Conservation (phyloP, 1,140 invertebrate species). For the Conus ventricosus region DNA sequence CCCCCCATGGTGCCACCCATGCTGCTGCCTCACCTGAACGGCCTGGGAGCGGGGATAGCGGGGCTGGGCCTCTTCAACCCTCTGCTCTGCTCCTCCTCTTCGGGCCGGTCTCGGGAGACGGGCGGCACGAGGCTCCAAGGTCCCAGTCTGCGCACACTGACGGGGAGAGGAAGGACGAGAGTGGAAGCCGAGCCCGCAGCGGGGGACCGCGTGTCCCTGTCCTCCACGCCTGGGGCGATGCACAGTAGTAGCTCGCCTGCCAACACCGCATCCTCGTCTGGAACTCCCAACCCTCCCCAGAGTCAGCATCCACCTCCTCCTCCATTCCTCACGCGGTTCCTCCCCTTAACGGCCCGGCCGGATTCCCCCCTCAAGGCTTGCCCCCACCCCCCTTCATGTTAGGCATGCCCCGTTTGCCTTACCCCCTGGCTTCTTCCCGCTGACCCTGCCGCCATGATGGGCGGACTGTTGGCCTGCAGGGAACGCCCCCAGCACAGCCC, state of each 20-base stretch:
- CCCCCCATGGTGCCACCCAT: constrained; percentile 9
- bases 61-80: constrained; percentile 32
- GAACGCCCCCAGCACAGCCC: neutral
- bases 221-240: constrained; percentile 9
- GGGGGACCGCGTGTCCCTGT: neutral
- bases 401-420: constrained; percentile 28
- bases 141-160: constrained; percentile 2
- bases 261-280: constrained; percentile 28
- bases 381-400: constrained; percentile 32
- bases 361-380: constrained; percentile 11
- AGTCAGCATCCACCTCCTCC: neutral
- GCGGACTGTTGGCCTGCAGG: constrained; percentile 26
- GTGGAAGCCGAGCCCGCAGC: neutral
- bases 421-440: constrained; percentile 29
- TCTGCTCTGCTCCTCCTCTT: constrained; percentile 41
- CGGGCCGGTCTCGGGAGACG: neutral
- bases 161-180: constrained; percentile 23
- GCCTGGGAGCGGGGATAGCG: constrained; percentile 15
- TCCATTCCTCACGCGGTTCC: neutral
- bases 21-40: constrained; percentile 26
- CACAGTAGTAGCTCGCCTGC: constrained; percentile 24
- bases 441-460: constrained; percentile 27
- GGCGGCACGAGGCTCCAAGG: neutral
- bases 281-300: constrained; percentile 21
- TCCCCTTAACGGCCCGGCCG: neutral